phyloP scores from a whole-genome alignment of 1,140 invertebrate genomes.

The Drosophila malerkotliana region DNA sequence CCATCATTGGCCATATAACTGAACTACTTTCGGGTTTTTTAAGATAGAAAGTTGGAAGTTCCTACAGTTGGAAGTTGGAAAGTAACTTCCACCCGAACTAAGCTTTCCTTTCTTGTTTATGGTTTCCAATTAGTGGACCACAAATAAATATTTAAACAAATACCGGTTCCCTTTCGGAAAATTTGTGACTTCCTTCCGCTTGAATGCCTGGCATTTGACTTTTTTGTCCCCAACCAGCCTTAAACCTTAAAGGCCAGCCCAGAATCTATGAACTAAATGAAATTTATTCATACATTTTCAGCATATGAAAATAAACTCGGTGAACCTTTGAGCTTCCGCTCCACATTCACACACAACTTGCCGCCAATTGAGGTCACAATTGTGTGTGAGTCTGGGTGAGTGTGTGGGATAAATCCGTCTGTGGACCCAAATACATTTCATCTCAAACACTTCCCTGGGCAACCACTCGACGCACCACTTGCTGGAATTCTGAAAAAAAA shows the following conservation, averaged over 20 bases:
- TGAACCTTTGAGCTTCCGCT: constrained; percentile 56
- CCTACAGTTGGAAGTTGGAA: no score
- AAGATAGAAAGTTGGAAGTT: no score
- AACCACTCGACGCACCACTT: constrained; percentile 64
- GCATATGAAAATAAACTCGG: constrained; percentile 9
- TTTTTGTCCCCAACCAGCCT: not conserved
- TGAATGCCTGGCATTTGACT: constrained; percentile 6
- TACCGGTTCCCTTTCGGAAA: not conserved
- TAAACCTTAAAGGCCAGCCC: constrained; percentile 17
- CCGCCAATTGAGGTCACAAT: constrained; percentile 65
- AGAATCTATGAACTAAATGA: constrained; percentile 4
- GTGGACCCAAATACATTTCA: constrained; percentile 62
- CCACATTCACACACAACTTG: constrained; percentile 52
- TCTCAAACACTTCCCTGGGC: constrained; percentile 26
- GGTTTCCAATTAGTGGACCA: not conserved
- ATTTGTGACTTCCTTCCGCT: constrained; percentile 6
- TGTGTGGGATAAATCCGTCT: constrained; percentile 31
- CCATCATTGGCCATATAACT: no score
- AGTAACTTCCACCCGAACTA: no score
- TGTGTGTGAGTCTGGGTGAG: constrained; percentile 39
- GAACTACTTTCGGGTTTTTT: no score
- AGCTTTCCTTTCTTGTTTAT: no score
- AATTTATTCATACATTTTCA: constrained; percentile 35
- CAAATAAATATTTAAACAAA: constrained; percentile 6
- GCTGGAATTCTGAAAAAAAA: constrained; percentile 69